Conservation (phyloP, 2,113 vertebrate genomes). For the Phycodurus eques region DNA sequence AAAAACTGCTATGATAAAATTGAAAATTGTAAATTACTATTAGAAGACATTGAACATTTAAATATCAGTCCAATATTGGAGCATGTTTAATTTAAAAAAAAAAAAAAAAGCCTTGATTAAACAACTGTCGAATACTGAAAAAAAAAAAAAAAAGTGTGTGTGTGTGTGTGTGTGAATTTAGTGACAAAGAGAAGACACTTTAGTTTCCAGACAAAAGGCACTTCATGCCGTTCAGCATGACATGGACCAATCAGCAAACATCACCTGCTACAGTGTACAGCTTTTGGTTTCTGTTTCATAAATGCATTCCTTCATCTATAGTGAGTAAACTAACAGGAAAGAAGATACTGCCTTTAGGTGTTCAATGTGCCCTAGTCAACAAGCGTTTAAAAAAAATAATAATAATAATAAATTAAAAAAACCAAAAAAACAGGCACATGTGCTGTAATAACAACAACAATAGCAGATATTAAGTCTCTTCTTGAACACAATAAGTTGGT, state of each 20-base stretch:
- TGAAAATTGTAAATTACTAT: not conserved
- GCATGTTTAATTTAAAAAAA: not conserved
- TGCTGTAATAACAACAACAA: not conserved
- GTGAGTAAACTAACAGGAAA: not conserved
- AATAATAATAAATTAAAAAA: not conserved
- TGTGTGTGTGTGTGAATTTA: not conserved
- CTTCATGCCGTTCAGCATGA: conserved; percentile 86
- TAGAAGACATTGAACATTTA: conserved; percentile 13
- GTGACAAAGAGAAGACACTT: conserved; percentile 60
- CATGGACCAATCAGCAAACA: conserved; percentile 60
- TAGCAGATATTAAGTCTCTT: conserved; percentile 9
- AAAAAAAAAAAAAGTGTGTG: not conserved
- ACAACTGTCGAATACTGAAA: not conserved
- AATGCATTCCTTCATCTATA: conserved; percentile 15
- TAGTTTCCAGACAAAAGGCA: conserved; percentile 91
- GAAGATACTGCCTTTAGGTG: conserved; percentile 6
- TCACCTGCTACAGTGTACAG: conserved; percentile 68
- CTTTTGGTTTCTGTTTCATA: conserved; percentile 74
- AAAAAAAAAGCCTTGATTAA: not conserved
- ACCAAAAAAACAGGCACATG: not conserved
- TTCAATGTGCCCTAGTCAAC: not conserved
- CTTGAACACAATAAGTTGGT: not conserved
- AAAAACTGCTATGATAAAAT: not conserved
- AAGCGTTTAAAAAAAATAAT: not conserved
- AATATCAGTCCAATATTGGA: conserved; percentile 12